Conservation (phyloP, 30 jellyfish, hydroid and myxozoan species). For the Chrysaora quinquecirrha region DNA sequence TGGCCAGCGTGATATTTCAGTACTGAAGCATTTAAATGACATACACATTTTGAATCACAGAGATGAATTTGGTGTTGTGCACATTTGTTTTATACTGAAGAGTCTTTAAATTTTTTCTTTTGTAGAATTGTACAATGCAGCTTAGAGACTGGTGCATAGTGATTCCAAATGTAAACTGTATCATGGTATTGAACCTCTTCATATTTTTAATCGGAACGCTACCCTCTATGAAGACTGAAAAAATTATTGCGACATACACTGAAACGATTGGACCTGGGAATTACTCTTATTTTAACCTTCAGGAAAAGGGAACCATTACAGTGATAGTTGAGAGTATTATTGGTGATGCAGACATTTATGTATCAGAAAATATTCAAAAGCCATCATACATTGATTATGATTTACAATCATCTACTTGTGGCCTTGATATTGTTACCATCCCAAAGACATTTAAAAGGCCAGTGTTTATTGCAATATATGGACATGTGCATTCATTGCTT, state of each 20-base stretch:
- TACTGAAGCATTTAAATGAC: too few species aligned
- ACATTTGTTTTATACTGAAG: too few species aligned
- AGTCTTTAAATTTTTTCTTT: too few species aligned
- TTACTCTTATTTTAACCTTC: slow-evolving; percentile 68
- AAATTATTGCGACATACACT: slow-evolving; percentile 31
- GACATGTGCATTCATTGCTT: slow-evolving; percentile 70
- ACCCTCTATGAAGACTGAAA: slow-evolving; percentile 18
- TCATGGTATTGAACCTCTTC: too few species aligned
- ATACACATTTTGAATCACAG: too few species aligned
- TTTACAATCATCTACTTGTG: slow-evolving; percentile 88
- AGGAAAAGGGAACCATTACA: slow-evolving; percentile 76
- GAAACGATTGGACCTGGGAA: slow-evolving; percentile 92
- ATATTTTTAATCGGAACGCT: neutral
- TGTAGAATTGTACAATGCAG: too few species aligned
- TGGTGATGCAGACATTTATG: slow-evolving; percentile 94
- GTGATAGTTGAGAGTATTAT: slow-evolving; percentile 55
- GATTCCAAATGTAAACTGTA: too few species aligned
- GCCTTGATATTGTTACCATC: slow-evolving; percentile 72
- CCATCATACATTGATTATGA: slow-evolving; percentile 81
- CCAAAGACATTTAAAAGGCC: slow-evolving; percentile 84
- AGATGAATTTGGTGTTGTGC: too few species aligned
- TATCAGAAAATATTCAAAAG: slow-evolving; percentile 49
- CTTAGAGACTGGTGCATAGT: too few species aligned
- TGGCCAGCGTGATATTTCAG: too few species aligned
- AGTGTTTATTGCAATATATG: slow-evolving; percentile 75